Conservation (phyloP, 1,140 invertebrate species). For the Hestina assimilis region DNA sequence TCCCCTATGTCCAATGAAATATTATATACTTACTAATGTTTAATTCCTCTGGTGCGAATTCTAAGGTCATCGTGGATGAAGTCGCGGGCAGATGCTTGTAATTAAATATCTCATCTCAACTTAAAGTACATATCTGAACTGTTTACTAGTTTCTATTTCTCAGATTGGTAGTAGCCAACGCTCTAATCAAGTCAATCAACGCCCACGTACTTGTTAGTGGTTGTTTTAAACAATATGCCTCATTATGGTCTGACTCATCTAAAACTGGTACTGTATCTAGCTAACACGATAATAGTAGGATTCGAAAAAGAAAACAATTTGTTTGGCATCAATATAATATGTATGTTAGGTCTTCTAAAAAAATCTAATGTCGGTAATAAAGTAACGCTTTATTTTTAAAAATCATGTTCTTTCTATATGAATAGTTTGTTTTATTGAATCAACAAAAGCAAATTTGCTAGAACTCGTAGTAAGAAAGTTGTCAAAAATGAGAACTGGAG, state of each 20-base stretch:
- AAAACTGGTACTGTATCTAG: slow-evolving; percentile 10
- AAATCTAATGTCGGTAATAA: too few relatives aligned
- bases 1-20: too few relatives aligned
- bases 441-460: neutral
- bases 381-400: too few relatives aligned
- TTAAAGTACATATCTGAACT: too few relatives aligned
- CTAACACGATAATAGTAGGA: neutral
- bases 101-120: too few relatives aligned
- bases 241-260: slow-evolving; percentile 30
- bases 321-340: too few relatives aligned
- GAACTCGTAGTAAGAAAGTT: neutral
- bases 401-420: neutral
- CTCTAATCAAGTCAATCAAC: slow-evolving; percentile 20
- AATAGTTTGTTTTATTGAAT: neutral
- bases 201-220: slow-evolving; percentile 29
- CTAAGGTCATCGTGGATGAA: too few relatives aligned
- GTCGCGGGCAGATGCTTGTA: too few relatives aligned
- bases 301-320: neutral
- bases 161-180: slow-evolving; percentile 2
- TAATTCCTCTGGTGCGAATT: too few relatives aligned
- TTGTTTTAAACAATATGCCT: slow-evolving; percentile 33
- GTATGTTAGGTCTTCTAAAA: too few relatives aligned
- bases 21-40: too few relatives aligned
- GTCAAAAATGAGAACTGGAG: slow-evolving; percentile 16
- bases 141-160: neutral